phyloP scores from a whole-genome alignment of 2,888 invertebrate species.

The Mimumesa dahlbomi region DNA sequence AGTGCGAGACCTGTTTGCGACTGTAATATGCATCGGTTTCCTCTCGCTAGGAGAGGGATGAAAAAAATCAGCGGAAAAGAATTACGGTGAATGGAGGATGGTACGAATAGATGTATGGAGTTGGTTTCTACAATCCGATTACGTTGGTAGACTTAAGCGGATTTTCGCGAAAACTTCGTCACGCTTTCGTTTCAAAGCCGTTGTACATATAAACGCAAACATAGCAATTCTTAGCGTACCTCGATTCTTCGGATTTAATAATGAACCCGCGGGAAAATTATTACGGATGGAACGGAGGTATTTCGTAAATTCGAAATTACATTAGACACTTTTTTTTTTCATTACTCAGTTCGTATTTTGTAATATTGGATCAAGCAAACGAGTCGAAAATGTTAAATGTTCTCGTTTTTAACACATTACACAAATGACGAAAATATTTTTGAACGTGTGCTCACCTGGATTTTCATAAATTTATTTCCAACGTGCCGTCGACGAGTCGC shows the following conservation, averaged over 20 bases:
- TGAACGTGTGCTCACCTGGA: too few species aligned
- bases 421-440: too few species aligned
- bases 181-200: constrained; percentile 39
- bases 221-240: constrained; percentile 27
- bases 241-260: constrained; percentile 28
- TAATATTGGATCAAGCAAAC: too few species aligned
- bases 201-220: constrained; percentile 50
- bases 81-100: constrained; percentile 36
- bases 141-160: constrained; percentile 62
- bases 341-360: too few species aligned
- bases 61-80: too few species aligned
- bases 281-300: neutral
- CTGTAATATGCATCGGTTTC: too few species aligned
- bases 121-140: constrained; percentile 64
- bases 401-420: too few species aligned
- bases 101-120: constrained; percentile 37
- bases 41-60: neutral
- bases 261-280: neutral
- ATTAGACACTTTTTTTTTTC: too few species aligned
- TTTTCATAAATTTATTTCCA: too few species aligned
- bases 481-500: neutral
- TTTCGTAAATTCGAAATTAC: too few species aligned
- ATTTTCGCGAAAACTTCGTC: constrained; percentile 58
- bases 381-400: too few species aligned
- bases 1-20: too few species aligned